These are phyloP conservation scores for Oophaga sylvatica DNA, from an alignment of 2,797 vertebrate species.

Conservation along the genomic window DNA sequence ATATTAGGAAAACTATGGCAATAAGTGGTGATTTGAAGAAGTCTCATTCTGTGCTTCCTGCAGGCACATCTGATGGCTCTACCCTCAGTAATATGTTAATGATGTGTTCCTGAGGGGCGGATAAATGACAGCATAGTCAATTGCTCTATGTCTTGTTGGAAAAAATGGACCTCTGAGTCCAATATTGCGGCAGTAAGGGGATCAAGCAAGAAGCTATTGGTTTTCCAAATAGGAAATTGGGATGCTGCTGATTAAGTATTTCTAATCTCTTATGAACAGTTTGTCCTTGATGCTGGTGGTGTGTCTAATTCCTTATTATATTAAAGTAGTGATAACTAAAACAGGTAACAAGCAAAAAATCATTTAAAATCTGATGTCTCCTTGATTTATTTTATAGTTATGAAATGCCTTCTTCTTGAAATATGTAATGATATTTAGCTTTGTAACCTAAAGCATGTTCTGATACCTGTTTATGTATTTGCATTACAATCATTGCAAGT, in stretches of 20 bases:
- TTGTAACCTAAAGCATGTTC: not conserved
- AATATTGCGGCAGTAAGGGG: fast-evolving
- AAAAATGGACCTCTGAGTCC: slow-evolving; percentile 25
- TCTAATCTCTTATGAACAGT: slow-evolving; percentile 1
- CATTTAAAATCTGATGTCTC: slow-evolving; percentile 6
- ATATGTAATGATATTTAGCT: not conserved
- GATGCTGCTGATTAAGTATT: not conserved
- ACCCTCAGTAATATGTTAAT: fast-evolving
- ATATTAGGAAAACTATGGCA: slow-evolving; percentile 40
- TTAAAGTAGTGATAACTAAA: not conserved
- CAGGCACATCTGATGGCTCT: not conserved
- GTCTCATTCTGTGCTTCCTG: not conserved
- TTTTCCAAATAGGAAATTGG: slow-evolving; percentile 33
- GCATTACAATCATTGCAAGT: not conserved
- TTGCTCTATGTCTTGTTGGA: slow-evolving; percentile 52
- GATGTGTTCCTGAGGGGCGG: not conserved
- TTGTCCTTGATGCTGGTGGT: slow-evolving; percentile 12
- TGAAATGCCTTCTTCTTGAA: not conserved
- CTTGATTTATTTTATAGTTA: not conserved
- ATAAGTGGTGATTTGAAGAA: slow-evolving; percentile 14
- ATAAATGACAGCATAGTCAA: slow-evolving; percentile 23
- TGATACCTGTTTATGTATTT: not conserved
- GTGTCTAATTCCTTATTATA: not conserved
- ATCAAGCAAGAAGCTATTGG: slow-evolving; percentile 19
- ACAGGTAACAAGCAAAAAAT: not conserved